These are phyloP conservation scores for Distichodus sexfasciatus DNA, from an alignment of 2,797 vertebrate species.

Conservation along the genomic window DNA sequence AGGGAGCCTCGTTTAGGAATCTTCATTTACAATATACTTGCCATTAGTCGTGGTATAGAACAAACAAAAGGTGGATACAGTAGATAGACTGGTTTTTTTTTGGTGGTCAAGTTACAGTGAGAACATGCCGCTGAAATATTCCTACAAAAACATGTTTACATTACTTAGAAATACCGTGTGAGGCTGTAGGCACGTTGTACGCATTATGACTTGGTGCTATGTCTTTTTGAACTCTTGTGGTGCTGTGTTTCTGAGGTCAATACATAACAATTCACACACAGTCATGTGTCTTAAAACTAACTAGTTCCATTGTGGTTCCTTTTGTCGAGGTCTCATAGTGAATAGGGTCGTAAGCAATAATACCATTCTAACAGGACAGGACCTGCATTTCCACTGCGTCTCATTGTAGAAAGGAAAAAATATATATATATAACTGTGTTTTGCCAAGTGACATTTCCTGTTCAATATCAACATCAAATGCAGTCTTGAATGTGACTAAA, in stretches of 20 bases:
- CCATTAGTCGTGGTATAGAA: conserved; percentile 67
- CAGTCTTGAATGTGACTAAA: neutral
- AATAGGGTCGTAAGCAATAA: conserved; percentile 61
- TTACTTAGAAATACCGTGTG: conserved; percentile 68
- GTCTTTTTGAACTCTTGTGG: conserved; percentile 75
- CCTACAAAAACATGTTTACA: conserved; percentile 70
- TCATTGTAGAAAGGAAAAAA: conserved; percentile 37
- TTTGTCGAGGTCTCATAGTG: conserved; percentile 66
- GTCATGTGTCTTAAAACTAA: conserved; percentile 67
- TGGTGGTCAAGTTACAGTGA: conserved; percentile 60
- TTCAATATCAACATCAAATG: neutral
- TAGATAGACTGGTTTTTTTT: conserved; percentile 50
- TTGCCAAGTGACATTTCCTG: neutral
- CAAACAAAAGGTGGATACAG: conserved; percentile 24
- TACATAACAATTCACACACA: conserved; percentile 59
- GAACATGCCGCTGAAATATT: conserved; percentile 66
- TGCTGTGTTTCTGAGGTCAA: conserved; percentile 79
- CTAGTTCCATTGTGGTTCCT: conserved; percentile 56
- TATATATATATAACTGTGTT: no score
- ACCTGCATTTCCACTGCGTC: conserved; percentile 38
- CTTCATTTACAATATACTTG: conserved; percentile 59
- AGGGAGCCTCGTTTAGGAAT: conserved; percentile 33
- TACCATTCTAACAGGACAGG: conserved; percentile 41
- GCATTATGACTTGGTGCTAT: conserved; percentile 81
- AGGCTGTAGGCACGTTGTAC: conserved; percentile 75